Evolutionary conservation across 2,888 invertebrate species (phyloP), one percentile per base, ranked within the genome.

Genomic region (Stomorhina lunata): DNA sequence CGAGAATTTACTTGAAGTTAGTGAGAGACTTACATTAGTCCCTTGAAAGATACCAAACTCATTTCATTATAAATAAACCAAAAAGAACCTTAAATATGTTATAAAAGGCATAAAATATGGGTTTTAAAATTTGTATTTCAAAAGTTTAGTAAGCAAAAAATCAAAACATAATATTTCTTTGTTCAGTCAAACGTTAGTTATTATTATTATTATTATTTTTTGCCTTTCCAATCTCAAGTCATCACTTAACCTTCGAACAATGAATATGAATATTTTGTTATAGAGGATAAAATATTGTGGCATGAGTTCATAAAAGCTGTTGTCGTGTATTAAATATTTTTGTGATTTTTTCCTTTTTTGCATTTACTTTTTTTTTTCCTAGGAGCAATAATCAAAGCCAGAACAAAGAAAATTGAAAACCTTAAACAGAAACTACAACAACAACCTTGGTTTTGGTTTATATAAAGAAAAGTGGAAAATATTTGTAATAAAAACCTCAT

Each of bases 231-330:
- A 68, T 61, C 37, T 78, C 68, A 63, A 81, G 81, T 73, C 78
- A 73, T 73, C 69, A 73, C 63, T 81, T 81, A 81, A 81, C 81
- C 81, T 81, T 78, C 81, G 25, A 73, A 73, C 66, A 76, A 76
- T 68, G 76, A 48, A 68, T 78, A 63, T 78, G 65, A 78, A 68
- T 79, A 50, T 65, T 57, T 57, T n/a, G n/a, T n/a, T n/a, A n/a
- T n/a, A n/a, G 10, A 12, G 17, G 29, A 9, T 68, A 68, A 55
- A 72, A 73, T 73, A 25, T 76, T 76, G 20, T 65, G 34, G 17
- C 22, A 17, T 48, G 22, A n/a, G 25, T 61, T 22, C 25, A 61
- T 12, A 73, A 65, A 77, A 77, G 69, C 77, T 77, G 61, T 61
- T 61, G 61, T n/a, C n/a, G n/a, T 12, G 22, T 61, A 53, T 48